Base-by-base conservation (phyloP, 2,888 invertebrate species). In the Lucinisca nassula region DNA sequence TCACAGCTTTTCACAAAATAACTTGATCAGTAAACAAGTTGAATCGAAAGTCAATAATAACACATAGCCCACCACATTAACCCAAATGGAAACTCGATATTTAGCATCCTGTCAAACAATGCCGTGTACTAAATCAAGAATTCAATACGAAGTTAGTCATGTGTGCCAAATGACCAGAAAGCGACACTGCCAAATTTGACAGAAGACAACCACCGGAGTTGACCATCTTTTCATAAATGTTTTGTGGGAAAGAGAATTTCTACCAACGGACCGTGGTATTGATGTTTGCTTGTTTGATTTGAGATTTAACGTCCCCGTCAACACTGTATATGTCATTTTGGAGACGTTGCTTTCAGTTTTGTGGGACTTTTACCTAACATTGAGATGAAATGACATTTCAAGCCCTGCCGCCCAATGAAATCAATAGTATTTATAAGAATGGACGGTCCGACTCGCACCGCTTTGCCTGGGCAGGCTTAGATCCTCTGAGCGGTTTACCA, bases 11-110 rank as follows among this genome's bases (percentile, higher is more conserved):
- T 21, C 30, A 67, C 67, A 67, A 67, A 58, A 67, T 35, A 67
- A 67, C 67, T 67, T 67, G 67, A 67, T 67, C 67, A 67, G 67
- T 67, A 67, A 67, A 67, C 67, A 67, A 67, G 67, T 67, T 67
- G 67, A 67, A 67, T 67, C 8, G 35, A 35, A 67, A 67, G 67
- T 67, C 67, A 67, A 67, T 67, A 67, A 67, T 12, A 67, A 35
- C 67, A 35, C 67, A 14, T 35, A 21, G 67, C 67, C 61, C 67
- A 67, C 35, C 67, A 67, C 32, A 67, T 67, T 67, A 35, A 67
- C 67, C 35, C 67, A 67, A 67, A 35, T 67, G 67, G 67, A 67
- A 67, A 67, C 67, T 67, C 67, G 67, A 67, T 67, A 67, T 32
- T 67, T 67, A 30, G 35, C 67, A 67, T 67, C 67, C 67, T 35